Conservation (phyloP, 2,797 vertebrate genomes). For the Enteromius viviparus region DNA sequence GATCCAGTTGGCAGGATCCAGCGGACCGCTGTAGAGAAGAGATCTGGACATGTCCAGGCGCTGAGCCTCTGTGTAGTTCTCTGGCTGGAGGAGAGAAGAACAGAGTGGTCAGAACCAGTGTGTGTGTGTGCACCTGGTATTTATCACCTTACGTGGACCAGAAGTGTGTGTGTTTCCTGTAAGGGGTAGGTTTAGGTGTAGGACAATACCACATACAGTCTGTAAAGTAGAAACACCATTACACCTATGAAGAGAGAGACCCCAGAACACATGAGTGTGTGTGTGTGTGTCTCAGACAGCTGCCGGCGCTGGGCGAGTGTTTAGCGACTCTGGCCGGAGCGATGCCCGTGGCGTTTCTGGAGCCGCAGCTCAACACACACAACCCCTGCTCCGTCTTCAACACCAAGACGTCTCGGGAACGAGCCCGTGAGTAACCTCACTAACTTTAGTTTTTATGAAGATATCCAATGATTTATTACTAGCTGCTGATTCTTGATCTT, state of each 20-base stretch:
- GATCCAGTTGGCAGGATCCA: conserved; percentile 93
- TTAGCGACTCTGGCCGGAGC: conserved; percentile 95
- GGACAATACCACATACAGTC: too few species aligned
- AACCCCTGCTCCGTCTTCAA: conserved; percentile 95
- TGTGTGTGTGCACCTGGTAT: too few species aligned
- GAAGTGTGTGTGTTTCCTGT: too few species aligned
- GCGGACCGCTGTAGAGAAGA: conserved; percentile 69
- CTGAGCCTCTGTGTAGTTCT: conserved; percentile 64
- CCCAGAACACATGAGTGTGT: too few species aligned
- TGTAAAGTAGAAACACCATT: too few species aligned
- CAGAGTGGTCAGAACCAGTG: not conserved
- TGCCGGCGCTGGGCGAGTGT: conserved; percentile 95
- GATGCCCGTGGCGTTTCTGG: conserved; percentile 96
- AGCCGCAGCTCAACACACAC: conserved; percentile 91
- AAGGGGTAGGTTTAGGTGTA: too few species aligned
- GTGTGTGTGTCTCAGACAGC: conserved; percentile 80
- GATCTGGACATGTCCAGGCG: conserved; percentile 64
- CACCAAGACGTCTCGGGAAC: conserved; percentile 90
- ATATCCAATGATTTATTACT: too few species aligned
- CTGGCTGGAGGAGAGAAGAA: conserved; percentile 62
- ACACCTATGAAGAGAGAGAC: too few species aligned
- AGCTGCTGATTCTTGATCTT: too few species aligned
- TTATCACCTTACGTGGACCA: too few species aligned
- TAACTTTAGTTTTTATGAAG: too few species aligned
- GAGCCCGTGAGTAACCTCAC: conserved; percentile 82